Percentiles rank a stretch among this genome's conserved stretches.
Evolutionary conservation across 2,113 vertebrate species (phyloP).

Genomic region (Brachirus orientalis): DNA sequence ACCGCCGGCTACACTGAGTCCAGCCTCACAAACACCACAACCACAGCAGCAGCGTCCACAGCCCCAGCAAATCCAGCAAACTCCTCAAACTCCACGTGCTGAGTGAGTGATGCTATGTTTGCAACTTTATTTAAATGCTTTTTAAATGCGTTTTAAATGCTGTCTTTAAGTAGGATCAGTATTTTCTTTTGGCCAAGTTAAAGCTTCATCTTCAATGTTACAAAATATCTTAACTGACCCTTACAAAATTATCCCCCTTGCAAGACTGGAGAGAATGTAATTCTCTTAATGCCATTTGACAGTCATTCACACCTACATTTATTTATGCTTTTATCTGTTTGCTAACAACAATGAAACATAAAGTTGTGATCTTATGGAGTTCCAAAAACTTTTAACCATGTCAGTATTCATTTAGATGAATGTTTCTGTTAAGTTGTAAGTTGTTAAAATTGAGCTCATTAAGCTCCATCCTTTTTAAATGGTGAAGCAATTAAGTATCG

Average conservation of each 20-base stretch:
- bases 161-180: not conserved
- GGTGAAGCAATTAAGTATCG: no score
- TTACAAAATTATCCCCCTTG: no score
- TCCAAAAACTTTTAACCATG: not conserved
- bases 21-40: conserved; percentile 27
- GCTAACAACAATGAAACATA: not conserved
- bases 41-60: not conserved
- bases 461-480: no score
- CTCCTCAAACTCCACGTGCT: conserved; percentile 51
- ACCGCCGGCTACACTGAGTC: conserved; percentile 17
- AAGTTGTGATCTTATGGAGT: not conserved
- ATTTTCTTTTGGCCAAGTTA: no score
- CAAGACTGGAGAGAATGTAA: no score
- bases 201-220: no score
- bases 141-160: not conserved
- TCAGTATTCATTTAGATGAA: not conserved
- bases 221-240: no score
- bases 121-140: not conserved
- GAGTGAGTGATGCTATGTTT: conserved; percentile 71
- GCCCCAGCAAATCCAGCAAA: not conserved
- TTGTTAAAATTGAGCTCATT: no score
- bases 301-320: not conserved
- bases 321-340: not conserved
- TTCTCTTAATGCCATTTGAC: not conserved
- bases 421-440: not conserved